Conservation (phyloP, 2,888 invertebrate species). For the Apotomis betuletana region DNA sequence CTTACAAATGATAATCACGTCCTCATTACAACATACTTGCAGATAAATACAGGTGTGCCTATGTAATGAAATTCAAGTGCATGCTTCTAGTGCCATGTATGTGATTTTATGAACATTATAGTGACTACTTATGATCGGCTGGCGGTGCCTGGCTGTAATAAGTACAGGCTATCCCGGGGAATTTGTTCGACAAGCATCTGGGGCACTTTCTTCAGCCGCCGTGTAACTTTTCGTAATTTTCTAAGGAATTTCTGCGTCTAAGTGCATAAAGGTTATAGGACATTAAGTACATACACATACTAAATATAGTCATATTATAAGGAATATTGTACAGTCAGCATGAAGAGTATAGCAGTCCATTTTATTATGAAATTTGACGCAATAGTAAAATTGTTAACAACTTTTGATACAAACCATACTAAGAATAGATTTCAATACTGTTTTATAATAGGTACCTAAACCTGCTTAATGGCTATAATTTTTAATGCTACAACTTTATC, state of each 20-base stretch:
- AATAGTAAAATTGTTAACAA: too few species aligned
- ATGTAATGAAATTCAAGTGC: slow-evolving; percentile 15
- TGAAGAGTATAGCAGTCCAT: too few species aligned
- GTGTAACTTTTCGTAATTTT: neutral
- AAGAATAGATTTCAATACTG: too few species aligned
- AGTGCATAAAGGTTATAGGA: too few species aligned
- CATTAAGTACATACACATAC: too few species aligned
- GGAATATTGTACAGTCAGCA: too few species aligned
- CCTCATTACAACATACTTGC: neutral
- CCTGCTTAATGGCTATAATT: too few species aligned
- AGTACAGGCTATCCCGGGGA: slow-evolving; percentile 17
- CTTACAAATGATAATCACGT: slow-evolving; percentile 5
- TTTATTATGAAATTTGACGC: too few species aligned
- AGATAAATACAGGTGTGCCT: neutral
- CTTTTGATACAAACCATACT: too few species aligned
- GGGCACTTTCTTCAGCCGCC: neutral
- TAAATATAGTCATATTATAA: too few species aligned
- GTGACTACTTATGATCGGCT: neutral
- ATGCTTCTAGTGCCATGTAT: slow-evolving; percentile 2
- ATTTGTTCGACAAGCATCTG: slow-evolving; percentile 2
- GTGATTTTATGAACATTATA: slow-evolving; percentile 12
- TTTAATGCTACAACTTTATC: too few species aligned
- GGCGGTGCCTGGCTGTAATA: neutral
- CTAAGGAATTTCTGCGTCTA: neutral
- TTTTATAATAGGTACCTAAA: too few species aligned